Evolutionary conservation across 2,797 vertebrate genomes (phyloP).

Genomic region (Tapirus indicus): DNA sequence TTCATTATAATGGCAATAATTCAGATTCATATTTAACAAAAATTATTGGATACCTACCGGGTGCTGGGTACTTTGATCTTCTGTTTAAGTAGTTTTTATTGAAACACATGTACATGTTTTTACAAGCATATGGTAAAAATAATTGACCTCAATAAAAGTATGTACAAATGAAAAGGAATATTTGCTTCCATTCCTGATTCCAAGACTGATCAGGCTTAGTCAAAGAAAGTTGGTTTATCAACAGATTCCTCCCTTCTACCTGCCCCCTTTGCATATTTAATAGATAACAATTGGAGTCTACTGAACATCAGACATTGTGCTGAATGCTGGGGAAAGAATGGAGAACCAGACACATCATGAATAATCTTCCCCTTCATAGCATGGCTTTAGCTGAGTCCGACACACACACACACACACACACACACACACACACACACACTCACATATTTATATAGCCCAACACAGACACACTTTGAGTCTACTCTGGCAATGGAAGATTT

Average conservation of each 20-base stretch:
- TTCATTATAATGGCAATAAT: not conserved
- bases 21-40: slow-evolving; percentile 21
- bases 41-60: not conserved
- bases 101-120: not conserved
- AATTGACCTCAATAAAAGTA: not conserved
- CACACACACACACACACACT: no score
- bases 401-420: not conserved
- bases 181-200: not conserved
- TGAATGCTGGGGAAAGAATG: not conserved
- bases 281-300: not conserved
- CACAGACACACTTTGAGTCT: not conserved
- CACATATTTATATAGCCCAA: not conserved
- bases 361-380: not conserved
- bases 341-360: not conserved
- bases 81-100: not conserved
- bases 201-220: not conserved
- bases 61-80: not conserved
- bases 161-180: not conserved
- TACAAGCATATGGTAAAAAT: not conserved
- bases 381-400: not conserved
- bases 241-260: not conserved
- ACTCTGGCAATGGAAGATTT: not conserved
- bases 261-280: not conserved
- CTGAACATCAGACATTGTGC: not conserved
- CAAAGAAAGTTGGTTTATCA: not conserved